Conservation (phyloP, 1,140 invertebrate genomes). For the Laodelphax striatellus region DNA sequence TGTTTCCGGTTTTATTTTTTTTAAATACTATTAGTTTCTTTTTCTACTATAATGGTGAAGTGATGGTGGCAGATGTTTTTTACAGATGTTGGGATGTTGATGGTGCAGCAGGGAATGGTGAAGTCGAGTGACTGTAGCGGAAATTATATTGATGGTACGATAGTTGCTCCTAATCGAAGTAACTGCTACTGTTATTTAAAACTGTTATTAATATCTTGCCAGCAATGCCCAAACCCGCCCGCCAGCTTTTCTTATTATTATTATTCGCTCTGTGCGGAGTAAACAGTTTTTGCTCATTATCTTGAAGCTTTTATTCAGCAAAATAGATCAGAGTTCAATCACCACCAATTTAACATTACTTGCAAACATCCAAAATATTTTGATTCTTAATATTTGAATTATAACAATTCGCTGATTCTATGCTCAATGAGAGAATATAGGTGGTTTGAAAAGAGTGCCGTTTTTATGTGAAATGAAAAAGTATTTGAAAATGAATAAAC, state of each 20-base stretch:
- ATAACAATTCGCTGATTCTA: too few relatives aligned
- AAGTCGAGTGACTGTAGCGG: slow-evolving; percentile 47
- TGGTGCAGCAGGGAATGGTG: slow-evolving; percentile 88
- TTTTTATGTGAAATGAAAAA: too few relatives aligned
- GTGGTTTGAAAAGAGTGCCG: too few relatives aligned
- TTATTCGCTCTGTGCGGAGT: too few relatives aligned
- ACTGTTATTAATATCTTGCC: slow-evolving; percentile 10
- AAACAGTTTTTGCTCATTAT: too few relatives aligned
- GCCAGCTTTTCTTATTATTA: not conserved
- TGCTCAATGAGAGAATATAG: too few relatives aligned
- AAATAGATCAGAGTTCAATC: too few relatives aligned
- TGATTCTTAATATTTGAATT: too few relatives aligned
- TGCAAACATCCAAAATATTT: too few relatives aligned
- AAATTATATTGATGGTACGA: slow-evolving; percentile 24
- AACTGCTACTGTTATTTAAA: slow-evolving; percentile 18
- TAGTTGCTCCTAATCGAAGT: slow-evolving; percentile 31
- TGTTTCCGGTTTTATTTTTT: slow-evolving; percentile 41
- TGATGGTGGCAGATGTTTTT: slow-evolving; percentile 33
- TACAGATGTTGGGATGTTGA: slow-evolving; percentile 90
- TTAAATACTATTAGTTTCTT: not conserved
- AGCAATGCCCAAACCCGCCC: not conserved
- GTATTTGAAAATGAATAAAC: too few relatives aligned
- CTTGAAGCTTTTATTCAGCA: too few relatives aligned
- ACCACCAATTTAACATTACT: too few relatives aligned
- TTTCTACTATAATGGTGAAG: not conserved